Evolutionary conservation across 2,113 vertebrate species (phyloP).

Genomic region (Halcyon senegalensis): DNA sequence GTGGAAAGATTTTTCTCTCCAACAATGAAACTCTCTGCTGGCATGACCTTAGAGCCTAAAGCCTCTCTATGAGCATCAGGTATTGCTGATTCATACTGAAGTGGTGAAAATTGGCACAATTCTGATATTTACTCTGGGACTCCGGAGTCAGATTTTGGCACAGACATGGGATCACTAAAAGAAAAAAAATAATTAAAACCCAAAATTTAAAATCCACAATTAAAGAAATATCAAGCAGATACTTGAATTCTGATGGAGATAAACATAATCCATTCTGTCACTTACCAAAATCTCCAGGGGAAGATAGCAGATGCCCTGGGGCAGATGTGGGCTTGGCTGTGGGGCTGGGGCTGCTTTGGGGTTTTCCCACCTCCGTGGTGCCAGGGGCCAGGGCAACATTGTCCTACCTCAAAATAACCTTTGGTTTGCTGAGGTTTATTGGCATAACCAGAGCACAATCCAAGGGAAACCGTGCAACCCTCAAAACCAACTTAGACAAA

Average conservation of each 20-base stretch:
- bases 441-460: not conserved
- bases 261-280: not conserved
- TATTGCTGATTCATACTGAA: not conserved
- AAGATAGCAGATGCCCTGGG: not conserved
- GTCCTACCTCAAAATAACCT: not conserved
- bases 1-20: not conserved
- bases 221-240: not conserved
- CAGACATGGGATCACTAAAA: not conserved
- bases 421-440: not conserved
- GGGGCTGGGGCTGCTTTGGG: not conserved
- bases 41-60: not conserved
- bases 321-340: not conserved
- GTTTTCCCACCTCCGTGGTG: rapidly evolving
- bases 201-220: too few relatives aligned
- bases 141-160: not conserved
- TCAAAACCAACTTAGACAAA: not conserved
- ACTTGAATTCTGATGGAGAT: not conserved
- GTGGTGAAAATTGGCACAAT: rapidly evolving
- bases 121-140: not conserved
- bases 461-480: rapidly evolving
- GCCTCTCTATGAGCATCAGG: rapidly evolving
- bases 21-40: not conserved
- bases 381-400: rapidly evolving
- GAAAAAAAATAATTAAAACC: not conserved
- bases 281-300: not conserved